Evolutionary conservation across 1,140 invertebrate genomes (phyloP), one percentile per base, ranked within the genome.

Genomic region (Heliconius himera): DNA sequence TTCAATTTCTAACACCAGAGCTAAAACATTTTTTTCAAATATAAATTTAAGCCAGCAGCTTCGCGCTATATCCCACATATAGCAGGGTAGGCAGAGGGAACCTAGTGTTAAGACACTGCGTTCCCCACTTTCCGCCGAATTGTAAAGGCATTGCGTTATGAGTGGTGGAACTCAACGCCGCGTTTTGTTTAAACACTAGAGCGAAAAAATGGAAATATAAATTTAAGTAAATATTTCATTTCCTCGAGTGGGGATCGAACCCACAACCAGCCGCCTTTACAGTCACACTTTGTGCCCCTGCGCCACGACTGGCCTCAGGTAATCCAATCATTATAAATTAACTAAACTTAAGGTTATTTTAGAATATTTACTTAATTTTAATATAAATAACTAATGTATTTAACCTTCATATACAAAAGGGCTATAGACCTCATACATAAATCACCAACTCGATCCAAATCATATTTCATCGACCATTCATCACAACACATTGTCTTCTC

Each of bases 391-490:
- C 6, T 51, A 51, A 51, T 51, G 16, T 51, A 3, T 51, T 20
- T 20, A 51, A 51, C 49, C 49, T 51, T 51, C 22, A 13, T 29
- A 38, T 51, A 54, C 51, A 22, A 38, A 72, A 41, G 70, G 3
- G 18, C 70, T 20, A 72, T 72, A 79, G 51, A 49, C 38, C 66
- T 70, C 49, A 33, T 18, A 73, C 77, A 82, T 74, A 54, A 79
- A 73, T 77, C 70, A 78, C 70, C 74, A 82, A 79, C 77, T 54
- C 70, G 66, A 77, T 72, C 33, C 76, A 26, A 77, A 77, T 72
- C 76, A 77, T 77, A 77, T 77, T 54, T 77, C 76, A 77, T 77
- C 76, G 76, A 77, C 76, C 70, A 77, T 77, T 72, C 76, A 77
- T 51, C 70, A 70, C 41, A 54, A 77, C 76, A 77, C 71, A 77